These are phyloP conservation scores for Arizona elegans DNA, from an alignment of 2,113 vertebrate genomes.

Conservation along the genomic window DNA sequence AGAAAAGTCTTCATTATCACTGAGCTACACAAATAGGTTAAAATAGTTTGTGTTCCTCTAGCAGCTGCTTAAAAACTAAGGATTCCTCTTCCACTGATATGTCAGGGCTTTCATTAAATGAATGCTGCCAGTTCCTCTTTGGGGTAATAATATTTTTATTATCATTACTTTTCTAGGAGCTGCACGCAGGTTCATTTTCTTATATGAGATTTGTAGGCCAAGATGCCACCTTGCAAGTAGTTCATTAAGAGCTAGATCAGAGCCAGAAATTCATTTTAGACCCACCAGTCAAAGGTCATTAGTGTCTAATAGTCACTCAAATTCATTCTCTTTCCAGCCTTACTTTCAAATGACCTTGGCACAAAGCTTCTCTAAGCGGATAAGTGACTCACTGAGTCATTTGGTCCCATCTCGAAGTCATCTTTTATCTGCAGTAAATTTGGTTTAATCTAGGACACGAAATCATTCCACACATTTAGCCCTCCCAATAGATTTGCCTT, in stretches of 20 bases:
- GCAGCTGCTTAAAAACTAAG: neutral
- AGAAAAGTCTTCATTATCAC: neutral
- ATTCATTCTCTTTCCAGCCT: neutral
- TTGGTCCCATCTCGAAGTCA: neutral
- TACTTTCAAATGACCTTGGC: neutral
- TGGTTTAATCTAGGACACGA: neutral
- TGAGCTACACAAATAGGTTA: neutral
- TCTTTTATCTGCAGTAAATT: neutral
- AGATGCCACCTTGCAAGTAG: conserved; percentile 3
- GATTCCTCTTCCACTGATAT: neutral
- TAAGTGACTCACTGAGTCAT: neutral
- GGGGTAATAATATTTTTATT: neutral
- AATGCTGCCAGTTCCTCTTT: neutral
- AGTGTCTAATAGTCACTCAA: neutral
- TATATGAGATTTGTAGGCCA: conserved; percentile 6
- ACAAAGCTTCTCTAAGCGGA: neutral
- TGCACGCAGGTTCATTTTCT: neutral
- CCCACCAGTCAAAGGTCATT: conserved; percentile 14
- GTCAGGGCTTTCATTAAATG: neutral
- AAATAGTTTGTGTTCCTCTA: neutral
- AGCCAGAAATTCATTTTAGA: conserved; percentile 24
- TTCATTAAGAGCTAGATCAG: conserved; percentile 15
- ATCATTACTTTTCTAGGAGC: neutral
- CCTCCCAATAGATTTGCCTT: neutral
- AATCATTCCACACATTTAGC: neutral